Evolutionary conservation across 2,113 vertebrate species (phyloP), one percentile per base, ranked within the genome.

Genomic region (Echinops telfairi): DNA sequence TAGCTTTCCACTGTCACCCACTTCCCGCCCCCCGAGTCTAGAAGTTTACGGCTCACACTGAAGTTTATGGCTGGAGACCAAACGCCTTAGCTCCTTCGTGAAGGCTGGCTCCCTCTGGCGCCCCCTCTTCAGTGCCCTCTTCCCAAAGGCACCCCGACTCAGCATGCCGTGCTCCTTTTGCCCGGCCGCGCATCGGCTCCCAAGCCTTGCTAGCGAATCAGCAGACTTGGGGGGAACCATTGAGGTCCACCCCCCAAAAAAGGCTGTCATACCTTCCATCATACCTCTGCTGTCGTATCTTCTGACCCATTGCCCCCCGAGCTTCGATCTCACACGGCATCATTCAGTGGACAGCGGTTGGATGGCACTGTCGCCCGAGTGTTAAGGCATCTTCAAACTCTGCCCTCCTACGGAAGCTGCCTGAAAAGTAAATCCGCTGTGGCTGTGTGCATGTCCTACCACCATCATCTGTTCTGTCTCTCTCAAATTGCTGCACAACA

Each of bases 401-500:
- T 83, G 0, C 11, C 29, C 77, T 7, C 76, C 66, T 66, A 31
- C 8, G 19, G 36, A 40, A 60, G 31, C 58, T 29, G 14, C 31
- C 80, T 86, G 64, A 80, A 92, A 93, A 73, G 40, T 73, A 76
- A 38, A 88, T 73, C 60, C 77, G 36, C 85, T 58, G 60, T 77
- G 62, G 78, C 78, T 82, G n/a, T 88, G 82, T 73, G 58, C 25
- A 38, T 31, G 66, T 14, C 66, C 70, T 29, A 38, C 19, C 10
- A 1, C n/a, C 82, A 33, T 88, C 6, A 36, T 92, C 38, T 78
- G 8, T 73, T 83, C 91, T 62, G 53, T 86, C 29, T 93, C 60
- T 70, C 47, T 66, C 10, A 86, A 73, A 80, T 95, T 95, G 2
- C 82, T 89, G 77, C 83, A 38, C 33, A 31, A 58, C 88, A 91